phyloP scores from a whole-genome alignment of 2,888 invertebrate species.

The Pristionchus entomophagus region DNA sequence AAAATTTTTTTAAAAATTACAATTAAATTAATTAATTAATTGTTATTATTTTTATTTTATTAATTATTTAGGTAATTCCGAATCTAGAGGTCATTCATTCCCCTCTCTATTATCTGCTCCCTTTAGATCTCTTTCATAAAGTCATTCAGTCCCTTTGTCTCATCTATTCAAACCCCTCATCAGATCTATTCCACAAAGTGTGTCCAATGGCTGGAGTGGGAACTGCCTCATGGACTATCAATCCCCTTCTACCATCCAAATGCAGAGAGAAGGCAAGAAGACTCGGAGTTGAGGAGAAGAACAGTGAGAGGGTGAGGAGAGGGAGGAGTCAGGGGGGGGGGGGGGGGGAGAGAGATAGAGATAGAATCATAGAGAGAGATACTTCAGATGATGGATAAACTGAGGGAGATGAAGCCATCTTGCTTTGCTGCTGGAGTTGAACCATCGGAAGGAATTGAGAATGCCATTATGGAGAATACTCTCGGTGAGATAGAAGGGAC shows the following conservation, averaged over 20 bases:
- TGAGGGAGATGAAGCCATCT: slow-evolving; percentile 32
- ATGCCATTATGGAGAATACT: slow-evolving; percentile 43
- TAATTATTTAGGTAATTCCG: too few relatives aligned
- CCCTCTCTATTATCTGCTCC: too few relatives aligned
- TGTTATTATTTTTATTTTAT: too few relatives aligned
- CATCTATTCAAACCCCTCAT: background rate
- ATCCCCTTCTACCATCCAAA: slow-evolving; percentile 2
- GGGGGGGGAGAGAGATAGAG: too few relatives aligned
- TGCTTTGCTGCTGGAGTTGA: slow-evolving; percentile 16
- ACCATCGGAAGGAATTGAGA: slow-evolving; percentile 31
- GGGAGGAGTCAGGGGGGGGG: too few relatives aligned
- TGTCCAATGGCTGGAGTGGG: slow-evolving; percentile 47
- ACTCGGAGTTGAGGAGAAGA: slow-evolving; percentile 36
- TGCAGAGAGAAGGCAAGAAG: slow-evolving; percentile 25
- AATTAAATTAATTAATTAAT: too few relatives aligned
- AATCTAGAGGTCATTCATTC: too few relatives aligned
- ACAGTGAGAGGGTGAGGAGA: slow-evolving; percentile 9
- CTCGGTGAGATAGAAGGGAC: background rate
- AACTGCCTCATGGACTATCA: slow-evolving; percentile 11
- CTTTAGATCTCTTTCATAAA: slow-evolving; percentile 48
- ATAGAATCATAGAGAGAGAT: too few relatives aligned
- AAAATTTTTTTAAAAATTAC: too few relatives aligned
- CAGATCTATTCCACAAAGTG: slow-evolving; percentile 49
- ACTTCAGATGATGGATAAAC: slow-evolving; percentile 27
- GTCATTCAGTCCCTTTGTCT: background rate